phyloP scores from a whole-genome alignment of 2,888 invertebrate genomes.

The Epsilonema sp. region DNA sequence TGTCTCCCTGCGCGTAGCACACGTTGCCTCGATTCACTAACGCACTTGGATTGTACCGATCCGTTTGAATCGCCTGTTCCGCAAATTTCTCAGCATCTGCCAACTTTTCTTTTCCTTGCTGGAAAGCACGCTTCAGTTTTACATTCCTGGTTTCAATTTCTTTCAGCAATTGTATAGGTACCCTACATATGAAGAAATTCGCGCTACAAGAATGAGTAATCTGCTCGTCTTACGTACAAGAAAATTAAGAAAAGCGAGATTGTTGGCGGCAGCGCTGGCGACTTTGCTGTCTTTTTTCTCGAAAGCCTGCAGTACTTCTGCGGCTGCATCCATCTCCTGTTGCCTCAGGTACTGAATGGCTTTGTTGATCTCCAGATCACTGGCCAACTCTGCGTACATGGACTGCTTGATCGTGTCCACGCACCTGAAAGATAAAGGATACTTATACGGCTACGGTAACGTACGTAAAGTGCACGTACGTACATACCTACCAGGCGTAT shows the following conservation, averaged over 20 bases:
- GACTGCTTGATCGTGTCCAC: constrained; percentile 74
- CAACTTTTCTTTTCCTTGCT: constrained; percentile 51
- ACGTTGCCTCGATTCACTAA: constrained; percentile 67
- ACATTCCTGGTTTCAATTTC: too few species aligned
- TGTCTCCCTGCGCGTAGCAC: constrained; percentile 46
- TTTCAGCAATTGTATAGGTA: too few species aligned
- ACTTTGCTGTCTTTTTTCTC: constrained; percentile 59
- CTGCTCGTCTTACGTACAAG: constrained; percentile 38
- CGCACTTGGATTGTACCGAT: constrained; percentile 55
- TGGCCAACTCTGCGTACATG: constrained; percentile 56
- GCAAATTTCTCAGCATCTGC: constrained; percentile 54
- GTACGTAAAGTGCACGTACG: not conserved
- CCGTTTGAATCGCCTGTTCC: constrained; percentile 49
- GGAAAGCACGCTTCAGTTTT: constrained; percentile 16
- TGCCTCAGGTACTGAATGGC: constrained; percentile 63
- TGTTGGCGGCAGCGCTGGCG: constrained; percentile 60
- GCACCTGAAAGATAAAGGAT: constrained; percentile 47
- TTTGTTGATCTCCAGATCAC: constrained; percentile 72
- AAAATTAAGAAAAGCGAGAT: constrained; percentile 61
- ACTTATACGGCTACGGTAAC: too few species aligned
- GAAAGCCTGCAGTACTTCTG: constrained; percentile 61
- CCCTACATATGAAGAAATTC: too few species aligned
- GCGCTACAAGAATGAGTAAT: too few species aligned
- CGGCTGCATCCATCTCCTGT: constrained; percentile 51
- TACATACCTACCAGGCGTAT: constrained; percentile 39